phyloP scores from a whole-genome alignment of 23 tunicate species.

The Ciona savignyi region DNA sequence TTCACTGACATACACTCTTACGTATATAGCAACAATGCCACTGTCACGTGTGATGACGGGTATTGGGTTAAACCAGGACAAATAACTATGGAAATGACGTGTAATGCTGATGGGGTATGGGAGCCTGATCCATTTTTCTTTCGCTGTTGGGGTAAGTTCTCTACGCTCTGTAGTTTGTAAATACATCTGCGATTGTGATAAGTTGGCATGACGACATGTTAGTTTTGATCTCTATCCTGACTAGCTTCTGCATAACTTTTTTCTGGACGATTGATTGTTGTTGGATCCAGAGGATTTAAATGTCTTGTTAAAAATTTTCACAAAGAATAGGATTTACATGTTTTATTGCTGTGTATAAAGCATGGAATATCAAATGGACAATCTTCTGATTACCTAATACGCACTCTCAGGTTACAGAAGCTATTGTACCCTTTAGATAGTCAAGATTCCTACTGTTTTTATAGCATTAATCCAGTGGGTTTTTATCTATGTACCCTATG shows the following conservation, averaged over 20 bases:
- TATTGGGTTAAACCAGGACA: slow-evolving; percentile 54
- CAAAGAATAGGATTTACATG: not conserved
- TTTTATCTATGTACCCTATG: not conserved
- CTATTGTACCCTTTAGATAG: too few species aligned
- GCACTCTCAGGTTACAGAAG: too few species aligned
- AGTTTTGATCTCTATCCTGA: too few species aligned
- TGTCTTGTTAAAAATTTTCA: not conserved
- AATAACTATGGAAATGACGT: slow-evolving; percentile 12
- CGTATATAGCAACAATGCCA: slow-evolving; percentile 29
- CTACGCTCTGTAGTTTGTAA: too few species aligned
- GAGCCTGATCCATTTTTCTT: slow-evolving; percentile 33
- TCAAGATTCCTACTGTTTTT: not conserved
- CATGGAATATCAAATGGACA: too few species aligned
- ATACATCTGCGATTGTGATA: too few species aligned
- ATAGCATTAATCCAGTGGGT: not conserved
- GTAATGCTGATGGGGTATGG: slow-evolving; percentile 59
- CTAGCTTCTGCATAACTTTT: too few species aligned
- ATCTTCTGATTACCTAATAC: too few species aligned
- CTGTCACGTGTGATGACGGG: slow-evolving; percentile 50
- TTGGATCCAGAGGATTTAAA: not conserved
- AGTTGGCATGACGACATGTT: too few species aligned
- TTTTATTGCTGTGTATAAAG: too few species aligned
- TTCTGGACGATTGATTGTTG: too few species aligned
- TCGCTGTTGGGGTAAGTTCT: slow-evolving; percentile 43
- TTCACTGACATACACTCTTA: slow-evolving; percentile 11